Percentiles rank a stretch among this genome's conserved stretches.
Conservation (phyloP, 2,888 invertebrate species). For the Caenorhabditis drosophilae region DNA sequence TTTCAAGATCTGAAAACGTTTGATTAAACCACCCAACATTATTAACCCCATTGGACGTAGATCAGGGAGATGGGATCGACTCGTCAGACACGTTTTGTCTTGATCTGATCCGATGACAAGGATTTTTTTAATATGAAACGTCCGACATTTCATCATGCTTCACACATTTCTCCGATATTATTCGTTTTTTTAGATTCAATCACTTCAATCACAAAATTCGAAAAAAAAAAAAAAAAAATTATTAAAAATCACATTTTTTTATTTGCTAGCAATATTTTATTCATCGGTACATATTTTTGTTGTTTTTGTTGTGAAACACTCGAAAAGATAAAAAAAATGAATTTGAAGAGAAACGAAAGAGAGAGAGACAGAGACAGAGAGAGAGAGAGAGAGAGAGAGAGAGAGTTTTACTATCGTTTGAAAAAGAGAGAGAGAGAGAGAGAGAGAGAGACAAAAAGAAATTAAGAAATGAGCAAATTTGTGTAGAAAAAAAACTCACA, state of each 20-base stretch:
- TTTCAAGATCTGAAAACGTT: slow-evolving; percentile 15
- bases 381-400: slow-evolving; percentile 1
- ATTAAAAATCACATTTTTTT: background rate
- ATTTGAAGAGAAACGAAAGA: slow-evolving; percentile 8
- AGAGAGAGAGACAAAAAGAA: slow-evolving; percentile 2
- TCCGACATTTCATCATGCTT: no score
- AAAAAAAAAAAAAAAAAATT: background rate
- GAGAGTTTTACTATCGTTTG: no score
- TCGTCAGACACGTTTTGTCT: no score
- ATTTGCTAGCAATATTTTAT: slow-evolving; percentile 14
- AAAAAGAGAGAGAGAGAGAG: slow-evolving; percentile 2
- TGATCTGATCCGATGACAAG: no score
- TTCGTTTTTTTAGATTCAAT: background rate
- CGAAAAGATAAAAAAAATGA: background rate
- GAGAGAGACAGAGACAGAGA: slow-evolving; percentile 12
- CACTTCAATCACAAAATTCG: background rate
- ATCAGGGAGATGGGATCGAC: no score
- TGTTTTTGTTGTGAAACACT: background rate
- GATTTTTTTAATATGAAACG: no score
- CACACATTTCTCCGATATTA: background rate
- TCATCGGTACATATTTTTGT: slow-evolving; percentile 33
- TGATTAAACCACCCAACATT: no score
- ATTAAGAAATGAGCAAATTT: no score
- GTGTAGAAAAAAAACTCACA: no score
- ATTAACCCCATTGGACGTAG: no score